Conservation (phyloP, 2,888 invertebrate genomes). For the Eulithis prunata region DNA sequence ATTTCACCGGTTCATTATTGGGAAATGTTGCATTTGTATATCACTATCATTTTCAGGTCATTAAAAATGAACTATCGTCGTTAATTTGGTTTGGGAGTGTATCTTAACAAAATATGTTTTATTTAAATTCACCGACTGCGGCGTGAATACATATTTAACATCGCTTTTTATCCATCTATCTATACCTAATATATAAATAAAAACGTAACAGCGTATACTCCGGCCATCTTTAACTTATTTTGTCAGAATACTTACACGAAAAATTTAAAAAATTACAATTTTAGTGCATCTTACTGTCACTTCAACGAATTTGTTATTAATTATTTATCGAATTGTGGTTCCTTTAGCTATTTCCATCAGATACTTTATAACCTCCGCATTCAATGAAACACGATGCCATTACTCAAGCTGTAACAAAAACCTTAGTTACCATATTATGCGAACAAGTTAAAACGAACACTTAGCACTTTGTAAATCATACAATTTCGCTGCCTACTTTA, state of each 20-base stretch:
- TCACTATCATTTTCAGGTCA: slow-evolving; percentile 79
- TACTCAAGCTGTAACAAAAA: slow-evolving; percentile 45
- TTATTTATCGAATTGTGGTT: too few species aligned
- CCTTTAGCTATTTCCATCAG: slow-evolving; percentile 5
- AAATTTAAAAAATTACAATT: too few species aligned
- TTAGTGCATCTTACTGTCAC: too few species aligned
- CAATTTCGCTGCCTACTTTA: slow-evolving; percentile 63
- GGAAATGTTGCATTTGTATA: slow-evolving; percentile 80
- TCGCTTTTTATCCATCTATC: slow-evolving; percentile 4
- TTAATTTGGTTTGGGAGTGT: slow-evolving; percentile 27
- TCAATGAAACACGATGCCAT: slow-evolving; percentile 19
- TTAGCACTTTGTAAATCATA: slow-evolving; percentile 69
- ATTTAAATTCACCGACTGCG: slow-evolving; percentile 28
- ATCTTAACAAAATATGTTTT: slow-evolving; percentile 29
- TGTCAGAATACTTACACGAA: too few species aligned
- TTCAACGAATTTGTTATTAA: too few species aligned
- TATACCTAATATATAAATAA: background rate
- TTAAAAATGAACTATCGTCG: slow-evolving; percentile 65
- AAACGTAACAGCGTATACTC: background rate
- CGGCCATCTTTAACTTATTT: too few species aligned
- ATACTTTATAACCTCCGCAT: slow-evolving; percentile 4
- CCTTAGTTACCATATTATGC: slow-evolving; percentile 48
- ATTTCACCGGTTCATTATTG: slow-evolving; percentile 82
- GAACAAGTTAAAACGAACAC: slow-evolving; percentile 65
- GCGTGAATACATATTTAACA: background rate